Conservation (phyloP, 2,113 vertebrate species). For the Sander lucioperca region DNA sequence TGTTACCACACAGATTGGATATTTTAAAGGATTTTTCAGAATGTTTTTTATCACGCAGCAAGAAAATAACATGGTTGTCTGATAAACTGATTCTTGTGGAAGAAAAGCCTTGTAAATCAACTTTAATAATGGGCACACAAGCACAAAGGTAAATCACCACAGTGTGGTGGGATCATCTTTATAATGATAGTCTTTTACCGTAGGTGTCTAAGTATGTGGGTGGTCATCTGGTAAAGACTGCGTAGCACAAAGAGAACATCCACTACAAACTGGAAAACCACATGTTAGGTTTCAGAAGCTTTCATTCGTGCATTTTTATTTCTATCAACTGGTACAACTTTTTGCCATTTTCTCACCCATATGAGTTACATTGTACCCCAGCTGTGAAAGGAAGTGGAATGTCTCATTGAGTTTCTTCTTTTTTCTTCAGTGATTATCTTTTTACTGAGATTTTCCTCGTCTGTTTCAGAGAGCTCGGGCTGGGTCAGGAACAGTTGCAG, state of each 20-base stretch:
- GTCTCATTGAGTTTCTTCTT: conserved; percentile 24
- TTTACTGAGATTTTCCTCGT: conserved; percentile 36
- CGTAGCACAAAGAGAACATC: not conserved
- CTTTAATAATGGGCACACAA: not conserved
- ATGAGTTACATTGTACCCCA: not conserved
- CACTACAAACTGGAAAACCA: not conserved
- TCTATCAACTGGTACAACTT: conserved; percentile 3
- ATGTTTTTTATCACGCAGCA: not conserved
- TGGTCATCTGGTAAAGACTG: not conserved
- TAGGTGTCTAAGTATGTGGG: not conserved
- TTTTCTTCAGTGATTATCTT: conserved; percentile 44
- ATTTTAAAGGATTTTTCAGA: not conserved
- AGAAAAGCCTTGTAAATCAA: not conserved
- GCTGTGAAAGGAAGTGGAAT: conserved; percentile 38
- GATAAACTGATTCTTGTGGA: not conserved
- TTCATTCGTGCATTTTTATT: not conserved
- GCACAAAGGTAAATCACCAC: not conserved
- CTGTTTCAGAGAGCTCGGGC: conserved; percentile 27
- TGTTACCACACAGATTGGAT: not conserved
- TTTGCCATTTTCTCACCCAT: conserved; percentile 8
- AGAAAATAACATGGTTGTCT: not conserved
- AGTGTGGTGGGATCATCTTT: conserved; percentile 1
- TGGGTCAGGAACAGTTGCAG: conserved; percentile 29
- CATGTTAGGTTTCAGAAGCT: not conserved
- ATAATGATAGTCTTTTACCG: conserved; percentile 4